These are phyloP conservation scores for Cotesia congregata DNA, from an alignment of 2,888 invertebrate species.

Conservation along the genomic window DNA sequence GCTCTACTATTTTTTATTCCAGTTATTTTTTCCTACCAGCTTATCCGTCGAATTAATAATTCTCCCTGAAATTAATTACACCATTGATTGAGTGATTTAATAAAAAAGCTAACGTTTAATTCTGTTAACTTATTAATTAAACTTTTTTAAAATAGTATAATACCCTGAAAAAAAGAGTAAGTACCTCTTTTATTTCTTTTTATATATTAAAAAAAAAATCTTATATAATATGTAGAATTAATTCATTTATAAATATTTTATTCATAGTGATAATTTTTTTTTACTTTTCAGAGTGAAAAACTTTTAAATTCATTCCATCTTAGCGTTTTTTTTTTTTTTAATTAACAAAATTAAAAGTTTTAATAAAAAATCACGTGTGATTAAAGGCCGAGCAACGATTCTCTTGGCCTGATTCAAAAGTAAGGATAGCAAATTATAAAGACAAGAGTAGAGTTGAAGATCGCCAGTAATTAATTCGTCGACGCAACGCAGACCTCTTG, in stretches of 20 bases:
- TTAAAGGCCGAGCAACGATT: conserved; percentile 37
- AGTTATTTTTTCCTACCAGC: not conserved
- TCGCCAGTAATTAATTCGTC: conserved; percentile 63
- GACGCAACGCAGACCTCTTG: conserved; percentile 46
- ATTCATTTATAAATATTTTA: not conserved
- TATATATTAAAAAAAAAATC: not conserved
- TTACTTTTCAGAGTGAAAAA: not conserved
- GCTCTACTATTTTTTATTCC: not conserved
- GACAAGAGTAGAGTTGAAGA: conserved; percentile 46
- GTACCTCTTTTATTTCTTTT: too few species aligned
- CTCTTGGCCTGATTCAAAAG: conserved; percentile 55
- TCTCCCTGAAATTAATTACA: not conserved
- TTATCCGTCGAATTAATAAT: not conserved
- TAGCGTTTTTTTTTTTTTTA: not conserved
- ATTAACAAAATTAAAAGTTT: not conserved
- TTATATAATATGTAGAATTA: not conserved
- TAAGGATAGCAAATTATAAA: conserved; percentile 53
- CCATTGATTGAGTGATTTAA: not conserved
- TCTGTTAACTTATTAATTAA: too few species aligned
- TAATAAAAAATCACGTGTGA: conserved; percentile 18
- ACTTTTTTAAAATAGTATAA: too few species aligned
- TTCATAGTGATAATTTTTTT: not conserved
- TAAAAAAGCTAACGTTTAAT: not conserved
- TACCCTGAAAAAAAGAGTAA: too few species aligned
- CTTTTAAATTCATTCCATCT: not conserved